These are phyloP conservation scores for Nasonia giraulti DNA, from an alignment of 1,140 invertebrate genomes.

Conservation along the genomic window DNA sequence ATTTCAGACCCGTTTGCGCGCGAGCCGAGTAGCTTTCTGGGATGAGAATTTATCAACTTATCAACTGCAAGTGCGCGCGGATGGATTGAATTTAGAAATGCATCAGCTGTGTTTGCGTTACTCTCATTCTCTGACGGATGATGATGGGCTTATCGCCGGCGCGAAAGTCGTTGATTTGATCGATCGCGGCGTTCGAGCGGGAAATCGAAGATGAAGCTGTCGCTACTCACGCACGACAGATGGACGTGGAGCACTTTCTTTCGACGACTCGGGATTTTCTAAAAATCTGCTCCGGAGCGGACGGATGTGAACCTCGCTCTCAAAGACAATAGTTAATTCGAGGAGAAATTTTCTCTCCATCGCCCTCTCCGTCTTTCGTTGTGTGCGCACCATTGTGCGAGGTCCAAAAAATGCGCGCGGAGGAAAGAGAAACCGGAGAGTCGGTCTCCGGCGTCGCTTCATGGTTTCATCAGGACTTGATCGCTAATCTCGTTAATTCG, in stretches of 20 bases:
- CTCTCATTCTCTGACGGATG: neutral
- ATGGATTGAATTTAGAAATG: no score
- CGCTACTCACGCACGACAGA: no score
- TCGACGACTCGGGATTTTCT: no score
- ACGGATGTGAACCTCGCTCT: constrained; percentile 28
- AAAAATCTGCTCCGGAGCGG: no score
- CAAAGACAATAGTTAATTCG: constrained; percentile 43
- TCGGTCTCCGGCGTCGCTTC: neutral
- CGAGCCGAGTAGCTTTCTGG: no score
- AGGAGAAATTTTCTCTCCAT: constrained; percentile 10
- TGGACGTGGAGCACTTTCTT: no score
- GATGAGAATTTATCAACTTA: no score
- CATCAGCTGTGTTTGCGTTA: neutral
- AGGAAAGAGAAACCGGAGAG: neutral
- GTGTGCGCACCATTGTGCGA: neutral
- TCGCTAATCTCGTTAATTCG: constrained; percentile 26
- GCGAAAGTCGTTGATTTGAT: no score
- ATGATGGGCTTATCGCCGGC: neutral
- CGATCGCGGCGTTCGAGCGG: no score
- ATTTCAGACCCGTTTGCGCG: no score
- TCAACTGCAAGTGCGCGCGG: no score
- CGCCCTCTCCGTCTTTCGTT: neutral
- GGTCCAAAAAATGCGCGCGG: neutral
- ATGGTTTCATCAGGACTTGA: neutral
- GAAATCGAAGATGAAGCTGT: no score